These are phyloP conservation scores for Allolobophora icterica DNA, from an alignment of 2,888 invertebrate genomes.

Conservation along the genomic window DNA sequence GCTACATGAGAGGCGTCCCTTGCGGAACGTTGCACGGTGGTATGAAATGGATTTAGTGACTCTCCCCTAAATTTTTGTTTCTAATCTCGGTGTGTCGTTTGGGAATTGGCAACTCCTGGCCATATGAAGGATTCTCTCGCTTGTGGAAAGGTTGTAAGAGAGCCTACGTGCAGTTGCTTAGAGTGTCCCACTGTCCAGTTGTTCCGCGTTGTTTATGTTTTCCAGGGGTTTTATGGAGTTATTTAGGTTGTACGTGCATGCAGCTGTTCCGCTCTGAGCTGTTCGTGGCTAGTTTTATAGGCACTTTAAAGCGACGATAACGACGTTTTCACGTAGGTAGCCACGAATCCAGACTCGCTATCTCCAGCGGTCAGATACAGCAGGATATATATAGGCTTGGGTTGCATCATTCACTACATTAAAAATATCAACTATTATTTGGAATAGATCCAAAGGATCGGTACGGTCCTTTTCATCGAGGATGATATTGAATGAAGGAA, in stretches of 20 bases:
- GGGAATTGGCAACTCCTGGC: too few species aligned
- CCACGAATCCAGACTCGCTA: not conserved
- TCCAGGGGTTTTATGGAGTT: conserved; percentile 10
- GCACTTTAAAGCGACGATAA: not conserved
- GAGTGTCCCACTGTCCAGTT: not conserved
- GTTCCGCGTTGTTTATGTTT: not conserved
- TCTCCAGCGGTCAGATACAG: not conserved
- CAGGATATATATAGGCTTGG: not conserved
- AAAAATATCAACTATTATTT: not conserved
- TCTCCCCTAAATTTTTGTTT: not conserved
- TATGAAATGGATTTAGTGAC: not conserved
- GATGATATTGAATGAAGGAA: not conserved
- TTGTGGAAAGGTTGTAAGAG: not conserved
- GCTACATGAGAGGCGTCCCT: not conserved
- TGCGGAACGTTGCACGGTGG: not conserved
- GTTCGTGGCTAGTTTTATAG: not conserved
- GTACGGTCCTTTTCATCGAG: not conserved
- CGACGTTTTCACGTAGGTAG: not conserved
- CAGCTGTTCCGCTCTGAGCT: not conserved
- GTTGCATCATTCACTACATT: not conserved
- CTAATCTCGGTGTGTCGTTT: not conserved
- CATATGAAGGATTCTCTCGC: too few species aligned
- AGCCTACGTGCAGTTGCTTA: not conserved
- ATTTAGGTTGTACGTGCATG: not conserved
- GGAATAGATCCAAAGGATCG: not conserved